Base-by-base conservation (phyloP, 1,140 invertebrate species). In the Calliopsis andreniformis region DNA sequence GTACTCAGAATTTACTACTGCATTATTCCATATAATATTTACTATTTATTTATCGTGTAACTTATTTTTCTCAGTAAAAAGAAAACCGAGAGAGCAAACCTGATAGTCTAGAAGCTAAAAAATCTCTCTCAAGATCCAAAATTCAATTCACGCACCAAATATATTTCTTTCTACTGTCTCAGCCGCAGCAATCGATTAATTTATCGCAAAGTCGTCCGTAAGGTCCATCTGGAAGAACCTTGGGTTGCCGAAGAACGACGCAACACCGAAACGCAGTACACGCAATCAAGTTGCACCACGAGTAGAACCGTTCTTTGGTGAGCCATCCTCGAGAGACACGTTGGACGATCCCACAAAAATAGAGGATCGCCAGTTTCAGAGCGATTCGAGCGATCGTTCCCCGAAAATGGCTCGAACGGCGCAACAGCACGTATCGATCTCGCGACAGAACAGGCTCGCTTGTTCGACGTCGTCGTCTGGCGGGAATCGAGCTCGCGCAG, bases 241-340 rank as follows among this genome's bases (percentile, higher is more conserved):
- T 64, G 8, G 47, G 39, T 78, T 47, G 55, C 30, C 68, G 68
- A 32, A 61, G 49, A 64, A 79, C 56, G 78, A 76, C 32, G 76
- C 75, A 80, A 87, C 80, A 87, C 83, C 86, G 86, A 87, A 89
- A 89, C 76, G 83, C 82, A 87, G 84, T 87, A 87, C 80, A 87
- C 82, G 80, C 68, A 79, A 88, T 84, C 87, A 87, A 79, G 79
- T 87, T 78, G 42, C 67, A 81, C 76, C 61, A 82, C 45, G 69
- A 76, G 28, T 78, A 55, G 56, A 55, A 68, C 58, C 56, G 63
- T 67, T 67, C 42, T 53, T 70, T 71, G 6, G 45, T 55, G 61
- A 61, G 35, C 20, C 55, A 71, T 69, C 64, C 76, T 79, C 42
- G 78, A 86, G 71, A 68, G 61, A 68, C 4, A 35, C 25, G 12